These are phyloP conservation scores for Trachelus tabidus DNA, from an alignment of 2,888 invertebrate genomes.

Conservation along the genomic window DNA sequence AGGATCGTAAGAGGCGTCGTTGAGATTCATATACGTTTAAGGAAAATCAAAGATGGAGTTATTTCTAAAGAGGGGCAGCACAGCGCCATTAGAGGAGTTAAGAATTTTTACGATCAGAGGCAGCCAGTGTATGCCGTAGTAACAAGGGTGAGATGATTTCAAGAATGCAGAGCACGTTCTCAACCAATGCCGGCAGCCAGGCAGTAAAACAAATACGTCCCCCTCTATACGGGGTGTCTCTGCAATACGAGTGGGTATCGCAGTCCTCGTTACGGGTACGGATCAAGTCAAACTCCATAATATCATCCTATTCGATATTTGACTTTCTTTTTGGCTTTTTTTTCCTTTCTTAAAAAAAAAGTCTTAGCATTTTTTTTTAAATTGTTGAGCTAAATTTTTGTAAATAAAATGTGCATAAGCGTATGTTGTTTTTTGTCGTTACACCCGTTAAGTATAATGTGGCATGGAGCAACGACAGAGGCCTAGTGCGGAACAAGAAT, in stretches of 20 bases:
- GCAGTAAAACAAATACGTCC: slow-evolving; percentile 66
- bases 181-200: slow-evolving; percentile 65
- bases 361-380: too few relatives aligned
- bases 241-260: slow-evolving; percentile 15
- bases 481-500: slow-evolving; percentile 46
- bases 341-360: too few relatives aligned
- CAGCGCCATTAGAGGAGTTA: slow-evolving; percentile 54
- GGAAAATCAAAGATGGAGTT: slow-evolving; percentile 33
- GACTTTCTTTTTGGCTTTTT: not conserved
- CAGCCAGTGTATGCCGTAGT: slow-evolving; percentile 37
- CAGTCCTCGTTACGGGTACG: slow-evolving; percentile 47
- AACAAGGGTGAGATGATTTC: slow-evolving; percentile 63
- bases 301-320: not conserved
- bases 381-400: too few relatives aligned
- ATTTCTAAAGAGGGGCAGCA: slow-evolving; percentile 25
- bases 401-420: too few relatives aligned
- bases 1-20: too few relatives aligned
- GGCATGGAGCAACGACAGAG: slow-evolving; percentile 39
- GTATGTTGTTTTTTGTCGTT: too few relatives aligned
- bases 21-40: not conserved
- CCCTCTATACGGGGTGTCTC: slow-evolving; percentile 54
- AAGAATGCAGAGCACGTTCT: slow-evolving; percentile 65
- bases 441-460: too few relatives aligned
- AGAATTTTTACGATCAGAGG: slow-evolving; percentile 50
- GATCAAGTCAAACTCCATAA: slow-evolving; percentile 37